Evolutionary conservation across 2,797 vertebrate species (phyloP).

Genomic region (Microctenopoma steveboyesi): DNA sequence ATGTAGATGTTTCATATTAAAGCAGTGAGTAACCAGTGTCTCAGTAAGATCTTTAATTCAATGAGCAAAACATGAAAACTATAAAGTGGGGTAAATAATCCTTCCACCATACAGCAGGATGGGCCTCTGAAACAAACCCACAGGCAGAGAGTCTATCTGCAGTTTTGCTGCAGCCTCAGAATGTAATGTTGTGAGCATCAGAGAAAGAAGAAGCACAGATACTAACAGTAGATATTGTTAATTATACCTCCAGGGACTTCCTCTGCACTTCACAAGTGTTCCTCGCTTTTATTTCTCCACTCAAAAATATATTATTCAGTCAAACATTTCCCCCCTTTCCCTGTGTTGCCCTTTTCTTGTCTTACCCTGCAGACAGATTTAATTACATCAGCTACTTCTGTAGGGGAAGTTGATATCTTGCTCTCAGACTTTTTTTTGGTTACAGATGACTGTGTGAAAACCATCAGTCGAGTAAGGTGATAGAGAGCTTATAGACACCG

Average conservation of each 20-base stretch:
- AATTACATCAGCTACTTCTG: conserved; percentile 67
- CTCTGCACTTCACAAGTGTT: conserved; percentile 55
- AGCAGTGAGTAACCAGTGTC: background rate
- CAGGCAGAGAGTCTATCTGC: conserved; percentile 29
- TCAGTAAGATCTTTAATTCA: background rate
- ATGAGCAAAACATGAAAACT: background rate
- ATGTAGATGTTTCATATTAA: background rate
- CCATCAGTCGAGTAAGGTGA: conserved; percentile 31
- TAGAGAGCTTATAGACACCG: conserved; percentile 37
- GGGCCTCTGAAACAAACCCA: conserved; percentile 33
- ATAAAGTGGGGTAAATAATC: background rate
- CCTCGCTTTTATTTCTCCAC: conserved; percentile 51
- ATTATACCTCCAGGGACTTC: conserved; percentile 72
- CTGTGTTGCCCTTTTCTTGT: conserved; percentile 18
- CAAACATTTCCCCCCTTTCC: conserved; percentile 29
- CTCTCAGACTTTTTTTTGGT: conserved; percentile 50
- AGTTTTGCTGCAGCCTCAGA: conserved; percentile 31
- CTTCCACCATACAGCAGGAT: conserved; percentile 19
- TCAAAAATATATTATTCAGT: conserved; percentile 55
- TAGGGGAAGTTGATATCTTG: conserved; percentile 2
- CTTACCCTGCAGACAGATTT: conserved; percentile 58
- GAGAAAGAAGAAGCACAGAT: conserved; percentile 33
- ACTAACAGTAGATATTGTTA: conserved; percentile 68
- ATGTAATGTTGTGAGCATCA: conserved; percentile 42
- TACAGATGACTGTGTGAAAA: conserved; percentile 40